These are phyloP conservation scores for Thymelicus lineola DNA, from an alignment of 2,888 invertebrate species.

Conservation along the genomic window DNA sequence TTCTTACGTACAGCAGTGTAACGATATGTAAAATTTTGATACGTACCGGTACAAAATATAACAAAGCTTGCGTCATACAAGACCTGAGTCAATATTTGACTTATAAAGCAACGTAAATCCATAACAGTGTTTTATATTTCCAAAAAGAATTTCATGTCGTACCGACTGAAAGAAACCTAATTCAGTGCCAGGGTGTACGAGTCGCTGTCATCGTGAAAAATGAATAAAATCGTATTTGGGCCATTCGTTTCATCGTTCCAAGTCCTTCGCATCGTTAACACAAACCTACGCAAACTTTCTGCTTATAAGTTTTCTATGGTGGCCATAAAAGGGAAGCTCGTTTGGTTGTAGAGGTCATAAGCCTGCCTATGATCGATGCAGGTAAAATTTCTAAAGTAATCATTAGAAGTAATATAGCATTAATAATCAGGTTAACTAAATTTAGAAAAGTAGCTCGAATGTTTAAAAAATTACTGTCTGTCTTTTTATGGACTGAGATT, in stretches of 20 bases:
- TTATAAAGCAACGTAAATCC: not conserved
- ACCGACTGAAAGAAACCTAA: slow-evolving; percentile 68
- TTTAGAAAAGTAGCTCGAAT: too few species aligned
- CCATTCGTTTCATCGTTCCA: slow-evolving; percentile 59
- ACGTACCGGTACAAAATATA: too few species aligned
- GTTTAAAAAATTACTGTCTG: too few species aligned
- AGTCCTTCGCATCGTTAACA: slow-evolving; percentile 51
- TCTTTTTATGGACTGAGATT: too few species aligned
- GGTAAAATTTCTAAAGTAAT: not conserved
- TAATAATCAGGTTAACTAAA: not conserved
- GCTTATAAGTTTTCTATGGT: slow-evolving; percentile 38
- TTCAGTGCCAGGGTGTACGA: slow-evolving; percentile 78
- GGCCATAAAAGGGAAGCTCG: slow-evolving; percentile 5
- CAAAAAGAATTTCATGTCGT: slow-evolving; percentile 48
- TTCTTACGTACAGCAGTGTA: too few species aligned
- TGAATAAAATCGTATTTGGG: slow-evolving; percentile 80
- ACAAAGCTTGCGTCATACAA: too few species aligned
- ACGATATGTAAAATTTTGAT: too few species aligned
- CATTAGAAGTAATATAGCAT: not conserved
- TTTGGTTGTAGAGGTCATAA: not conserved
- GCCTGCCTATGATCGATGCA: not conserved
- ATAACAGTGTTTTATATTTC: slow-evolving; percentile 23
- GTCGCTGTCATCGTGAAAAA: slow-evolving; percentile 81
- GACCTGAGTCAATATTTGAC: too few species aligned
- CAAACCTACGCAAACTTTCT: slow-evolving; percentile 42